phyloP scores from a whole-genome alignment of 1,140 invertebrate genomes.

The Bombus vancouverensis region DNA sequence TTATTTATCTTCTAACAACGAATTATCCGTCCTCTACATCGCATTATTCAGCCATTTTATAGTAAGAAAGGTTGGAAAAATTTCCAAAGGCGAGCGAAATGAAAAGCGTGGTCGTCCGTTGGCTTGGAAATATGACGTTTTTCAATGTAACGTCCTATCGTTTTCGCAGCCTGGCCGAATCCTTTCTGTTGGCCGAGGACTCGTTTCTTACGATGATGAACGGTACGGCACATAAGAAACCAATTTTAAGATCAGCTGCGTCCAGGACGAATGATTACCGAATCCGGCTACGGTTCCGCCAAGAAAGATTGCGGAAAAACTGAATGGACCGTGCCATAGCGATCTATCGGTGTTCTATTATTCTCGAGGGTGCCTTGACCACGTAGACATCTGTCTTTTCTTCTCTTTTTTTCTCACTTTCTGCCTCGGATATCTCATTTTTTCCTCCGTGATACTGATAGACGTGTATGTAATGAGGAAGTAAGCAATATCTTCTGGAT shows the following conservation, averaged over 20 bases:
- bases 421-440: background rate
- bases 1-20: background rate
- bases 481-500: background rate
- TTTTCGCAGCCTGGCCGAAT: conserved; percentile 27
- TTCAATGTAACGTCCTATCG: conserved; percentile 43
- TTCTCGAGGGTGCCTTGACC: conserved; percentile 47
- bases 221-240: conserved; percentile 57
- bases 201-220: conserved; percentile 55
- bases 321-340: conserved; percentile 37
- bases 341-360: conserved; percentile 65
- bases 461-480: conserved; percentile 38
- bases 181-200: conserved; percentile 11
- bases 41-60: background rate
- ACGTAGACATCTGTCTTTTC: conserved; percentile 52
- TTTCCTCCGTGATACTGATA: background rate
- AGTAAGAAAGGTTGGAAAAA: too few species aligned
- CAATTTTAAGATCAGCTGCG: conserved; percentile 67
- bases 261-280: conserved; percentile 62
- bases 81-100: too few species aligned
- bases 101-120: conserved; percentile 9
- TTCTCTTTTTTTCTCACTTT: background rate
- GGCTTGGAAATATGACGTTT: conserved; percentile 54
- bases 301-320: conserved; percentile 57
- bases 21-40: background rate
- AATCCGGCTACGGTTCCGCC: conserved; percentile 48